phyloP scores from a whole-genome alignment of 2,888 invertebrate genomes.

The Gibbula magus region DNA sequence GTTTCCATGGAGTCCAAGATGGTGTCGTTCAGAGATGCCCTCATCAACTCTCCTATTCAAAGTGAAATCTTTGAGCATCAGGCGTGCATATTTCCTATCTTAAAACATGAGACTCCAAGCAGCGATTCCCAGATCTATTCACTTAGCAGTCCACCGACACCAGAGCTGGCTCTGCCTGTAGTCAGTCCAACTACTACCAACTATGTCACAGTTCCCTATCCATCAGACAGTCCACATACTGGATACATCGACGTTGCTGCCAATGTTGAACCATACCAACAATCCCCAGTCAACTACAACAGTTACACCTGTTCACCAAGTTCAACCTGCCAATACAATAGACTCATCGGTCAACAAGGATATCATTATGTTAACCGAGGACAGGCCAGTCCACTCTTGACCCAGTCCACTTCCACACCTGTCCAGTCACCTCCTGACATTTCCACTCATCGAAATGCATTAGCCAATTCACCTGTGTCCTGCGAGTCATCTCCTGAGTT shows the following conservation, averaged over 20 bases:
- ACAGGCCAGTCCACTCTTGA: neutral
- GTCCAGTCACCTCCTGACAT: neutral
- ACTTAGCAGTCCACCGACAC: neutral
- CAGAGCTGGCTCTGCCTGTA: too few species aligned
- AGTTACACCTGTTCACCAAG: neutral
- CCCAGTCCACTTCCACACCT: neutral
- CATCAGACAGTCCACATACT: neutral
- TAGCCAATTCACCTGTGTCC: neutral
- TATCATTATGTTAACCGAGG: neutral
- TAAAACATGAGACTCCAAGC: neutral
- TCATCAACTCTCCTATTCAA: constrained; percentile 36
- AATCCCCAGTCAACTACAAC: too few species aligned
- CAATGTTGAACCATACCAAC: too few species aligned
- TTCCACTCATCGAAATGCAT: neutral
- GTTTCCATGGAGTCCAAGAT: constrained; percentile 51
- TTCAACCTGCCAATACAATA: too few species aligned
- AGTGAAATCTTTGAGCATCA: constrained; percentile 50
- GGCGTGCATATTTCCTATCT: constrained; percentile 32
- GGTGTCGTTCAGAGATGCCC: constrained; percentile 40
- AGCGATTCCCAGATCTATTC: constrained; percentile 17
- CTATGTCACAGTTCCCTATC: too few species aligned
- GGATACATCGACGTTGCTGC: neutral
- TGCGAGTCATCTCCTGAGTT: neutral
- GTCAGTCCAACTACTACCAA: too few species aligned
- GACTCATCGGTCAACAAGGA: neutral